Conservation (phyloP, 2,888 invertebrate species). For the Clunio marinus region DNA sequence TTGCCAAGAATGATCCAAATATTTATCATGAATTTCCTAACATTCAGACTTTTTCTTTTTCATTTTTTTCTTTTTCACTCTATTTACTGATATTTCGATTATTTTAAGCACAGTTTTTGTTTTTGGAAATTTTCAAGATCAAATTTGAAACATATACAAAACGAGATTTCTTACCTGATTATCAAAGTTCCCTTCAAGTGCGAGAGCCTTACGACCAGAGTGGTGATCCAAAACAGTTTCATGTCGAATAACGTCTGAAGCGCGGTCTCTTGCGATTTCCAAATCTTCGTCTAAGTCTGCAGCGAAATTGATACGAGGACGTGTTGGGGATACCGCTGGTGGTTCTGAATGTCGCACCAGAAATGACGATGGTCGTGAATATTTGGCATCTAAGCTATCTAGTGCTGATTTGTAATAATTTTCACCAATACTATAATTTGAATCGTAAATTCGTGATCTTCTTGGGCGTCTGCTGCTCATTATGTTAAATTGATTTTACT, state of each 20-base stretch:
- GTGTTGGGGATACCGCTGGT: constrained; percentile 4
- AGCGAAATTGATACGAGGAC: background rate
- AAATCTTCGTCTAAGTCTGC: constrained; percentile 1
- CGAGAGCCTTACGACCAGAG: constrained; percentile 23
- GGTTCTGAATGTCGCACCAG: constrained; percentile 18
- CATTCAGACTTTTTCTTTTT: too few species aligned
- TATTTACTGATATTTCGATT: too few species aligned
- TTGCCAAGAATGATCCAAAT: constrained; percentile 15
- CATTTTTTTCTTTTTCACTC: too few species aligned
- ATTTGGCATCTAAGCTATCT: constrained; percentile 70
- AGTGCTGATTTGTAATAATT: constrained; percentile 75
- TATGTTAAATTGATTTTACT: constrained; percentile 12
- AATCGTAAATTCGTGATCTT: constrained; percentile 78
- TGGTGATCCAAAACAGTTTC: constrained; percentile 27
- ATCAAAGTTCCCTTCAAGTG: constrained; percentile 30
- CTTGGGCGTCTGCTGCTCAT: constrained; percentile 46
- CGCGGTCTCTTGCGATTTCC: constrained; percentile 28
- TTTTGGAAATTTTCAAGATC: too few species aligned
- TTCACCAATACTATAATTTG: constrained; percentile 80
- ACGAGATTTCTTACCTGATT: constrained; percentile 20
- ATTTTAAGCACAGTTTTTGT: too few species aligned
- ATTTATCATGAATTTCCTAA: background rate
- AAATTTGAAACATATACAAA: background rate
- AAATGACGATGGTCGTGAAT: constrained; percentile 45
- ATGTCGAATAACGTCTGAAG: constrained; percentile 9